phyloP scores from a whole-genome alignment of 2,888 invertebrate genomes.

The Gastrophysa polygoni region DNA sequence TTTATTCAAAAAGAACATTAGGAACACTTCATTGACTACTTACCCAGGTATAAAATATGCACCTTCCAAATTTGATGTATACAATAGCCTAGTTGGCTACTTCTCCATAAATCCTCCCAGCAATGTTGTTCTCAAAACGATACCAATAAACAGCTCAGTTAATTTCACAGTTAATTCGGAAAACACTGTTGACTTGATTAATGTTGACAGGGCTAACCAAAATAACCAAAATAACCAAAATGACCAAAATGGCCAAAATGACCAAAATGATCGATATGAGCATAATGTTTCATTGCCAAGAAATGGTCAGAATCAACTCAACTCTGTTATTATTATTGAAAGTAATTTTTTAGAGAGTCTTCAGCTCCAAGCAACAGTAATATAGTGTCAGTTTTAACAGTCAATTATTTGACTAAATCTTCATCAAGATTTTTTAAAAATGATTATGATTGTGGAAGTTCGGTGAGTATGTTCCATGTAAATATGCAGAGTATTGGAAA shows the following conservation, averaged over 20 bases:
- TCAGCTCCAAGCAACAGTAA: background rate
- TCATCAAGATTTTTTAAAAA: background rate
- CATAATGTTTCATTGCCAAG: no score
- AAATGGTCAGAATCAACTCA: no score
- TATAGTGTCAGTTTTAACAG: background rate
- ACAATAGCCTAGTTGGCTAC: slow-evolving; percentile 5
- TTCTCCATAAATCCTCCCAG: slow-evolving; percentile 4
- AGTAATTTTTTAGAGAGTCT: background rate
- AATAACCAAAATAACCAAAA: no score
- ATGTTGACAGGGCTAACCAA: no score
- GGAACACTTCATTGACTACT: background rate
- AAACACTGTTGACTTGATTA: no score
- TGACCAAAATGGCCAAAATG: no score
- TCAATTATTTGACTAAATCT: no score
- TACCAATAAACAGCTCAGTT: no score
- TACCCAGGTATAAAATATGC: background rate
- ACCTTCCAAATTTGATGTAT: background rate
- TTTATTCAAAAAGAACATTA: background rate
- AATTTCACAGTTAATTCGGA: no score
- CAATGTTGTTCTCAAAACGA: slow-evolving; percentile 2
- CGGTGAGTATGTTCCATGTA: no score
- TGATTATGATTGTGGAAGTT: no score
- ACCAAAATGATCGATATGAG: no score
- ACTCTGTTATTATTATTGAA: background rate
- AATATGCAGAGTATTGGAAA: slow-evolving; percentile 3